These are phyloP conservation scores for Athene noctua DNA, from an alignment of 2,113 vertebrate genomes.

Conservation along the genomic window DNA sequence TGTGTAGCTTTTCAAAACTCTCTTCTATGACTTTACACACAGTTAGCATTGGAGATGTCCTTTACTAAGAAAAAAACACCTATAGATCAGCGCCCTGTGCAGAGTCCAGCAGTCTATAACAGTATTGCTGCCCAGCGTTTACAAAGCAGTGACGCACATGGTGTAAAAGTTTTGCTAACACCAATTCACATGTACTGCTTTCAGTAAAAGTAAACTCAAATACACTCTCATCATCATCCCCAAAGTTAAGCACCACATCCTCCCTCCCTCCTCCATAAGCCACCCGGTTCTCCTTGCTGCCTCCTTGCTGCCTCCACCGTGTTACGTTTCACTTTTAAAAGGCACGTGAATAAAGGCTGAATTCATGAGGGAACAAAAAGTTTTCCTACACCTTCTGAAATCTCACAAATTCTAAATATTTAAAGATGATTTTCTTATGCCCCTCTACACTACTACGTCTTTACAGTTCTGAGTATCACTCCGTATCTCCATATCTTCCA, in stretches of 20 bases:
- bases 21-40: not conserved
- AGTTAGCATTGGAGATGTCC: not conserved
- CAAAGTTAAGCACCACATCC: not conserved
- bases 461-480: not conserved
- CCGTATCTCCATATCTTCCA: not conserved
- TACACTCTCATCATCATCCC: not conserved
- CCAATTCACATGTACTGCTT: not conserved
- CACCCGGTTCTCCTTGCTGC: not conserved
- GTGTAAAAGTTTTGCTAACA: not conserved
- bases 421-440: not conserved
- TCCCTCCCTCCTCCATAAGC: not conserved
- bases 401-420: not conserved
- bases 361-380: not conserved
- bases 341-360: not conserved
- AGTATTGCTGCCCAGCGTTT: not conserved
- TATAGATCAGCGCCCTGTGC: not conserved
- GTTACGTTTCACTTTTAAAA: not conserved
- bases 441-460: not conserved
- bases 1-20: not conserved
- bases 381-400: not conserved
- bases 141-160: not conserved
- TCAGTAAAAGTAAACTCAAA: not conserved
- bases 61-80: not conserved
- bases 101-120: not conserved
- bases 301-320: not conserved